These are phyloP conservation scores for Mormoops blainvillei DNA, from an alignment of 2,113 vertebrate species.

Conservation along the genomic window DNA sequence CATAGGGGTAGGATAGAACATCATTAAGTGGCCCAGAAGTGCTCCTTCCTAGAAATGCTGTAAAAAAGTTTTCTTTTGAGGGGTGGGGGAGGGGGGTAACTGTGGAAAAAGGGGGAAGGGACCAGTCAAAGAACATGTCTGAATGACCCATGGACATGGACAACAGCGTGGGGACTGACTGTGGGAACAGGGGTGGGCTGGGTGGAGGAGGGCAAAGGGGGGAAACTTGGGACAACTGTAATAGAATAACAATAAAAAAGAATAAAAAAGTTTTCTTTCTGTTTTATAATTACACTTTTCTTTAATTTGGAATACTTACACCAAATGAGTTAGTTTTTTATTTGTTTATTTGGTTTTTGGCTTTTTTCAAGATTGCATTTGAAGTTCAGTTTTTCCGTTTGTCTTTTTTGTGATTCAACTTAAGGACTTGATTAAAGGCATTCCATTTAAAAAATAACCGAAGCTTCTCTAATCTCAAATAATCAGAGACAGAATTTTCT, in stretches of 20 bases:
- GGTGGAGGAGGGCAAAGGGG: too few species aligned
- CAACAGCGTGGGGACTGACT: too few species aligned
- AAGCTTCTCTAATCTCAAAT: slow-evolving; percentile 57
- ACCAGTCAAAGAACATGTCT: too few species aligned
- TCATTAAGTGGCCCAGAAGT: not conserved
- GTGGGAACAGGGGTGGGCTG: too few species aligned
- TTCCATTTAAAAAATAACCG: slow-evolving; percentile 47
- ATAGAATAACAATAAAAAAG: too few species aligned
- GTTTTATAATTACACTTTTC: not conserved
- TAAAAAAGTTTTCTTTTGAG: not conserved
- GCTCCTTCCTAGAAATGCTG: not conserved
- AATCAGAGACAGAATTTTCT: slow-evolving; percentile 6
- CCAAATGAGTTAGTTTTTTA: not conserved
- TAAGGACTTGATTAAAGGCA: slow-evolving; percentile 50
- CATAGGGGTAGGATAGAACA: not conserved
- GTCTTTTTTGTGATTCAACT: slow-evolving; percentile 41
- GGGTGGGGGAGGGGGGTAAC: too few species aligned
- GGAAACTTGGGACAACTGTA: too few species aligned
- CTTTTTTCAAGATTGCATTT: slow-evolving; percentile 33
- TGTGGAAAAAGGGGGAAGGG: too few species aligned
- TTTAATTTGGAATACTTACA: slow-evolving; percentile 41
- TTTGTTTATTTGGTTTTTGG: slow-evolving; percentile 1
- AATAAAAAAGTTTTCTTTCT: too few species aligned
- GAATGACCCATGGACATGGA: too few species aligned
- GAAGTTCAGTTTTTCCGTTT: not conserved